Conservation (phyloP, 1,140 invertebrate genomes). For the Achatina immaculata region DNA sequence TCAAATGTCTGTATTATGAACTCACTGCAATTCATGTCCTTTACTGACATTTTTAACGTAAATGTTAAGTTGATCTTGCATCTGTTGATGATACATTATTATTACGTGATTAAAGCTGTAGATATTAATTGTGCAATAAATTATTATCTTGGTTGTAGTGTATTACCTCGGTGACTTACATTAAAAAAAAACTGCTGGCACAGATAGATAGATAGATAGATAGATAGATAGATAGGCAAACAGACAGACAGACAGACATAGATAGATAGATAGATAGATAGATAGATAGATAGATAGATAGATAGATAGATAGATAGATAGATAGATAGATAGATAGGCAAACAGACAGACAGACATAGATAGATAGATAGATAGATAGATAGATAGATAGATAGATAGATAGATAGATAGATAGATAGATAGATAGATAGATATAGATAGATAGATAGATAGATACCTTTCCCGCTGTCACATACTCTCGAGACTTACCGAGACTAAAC, state of each 20-base stretch:
- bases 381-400: background rate
- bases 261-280: background rate
- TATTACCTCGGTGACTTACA: too few species aligned
- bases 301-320: background rate
- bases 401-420: background rate
- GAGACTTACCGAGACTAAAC: too few species aligned
- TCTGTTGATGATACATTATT: too few species aligned
- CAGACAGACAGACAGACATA: background rate
- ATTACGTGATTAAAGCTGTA: too few species aligned
- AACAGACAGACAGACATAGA: background rate
- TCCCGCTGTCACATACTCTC: background rate
- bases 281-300: background rate
- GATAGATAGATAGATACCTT: background rate
- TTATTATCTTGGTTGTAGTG: too few species aligned
- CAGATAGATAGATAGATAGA: background rate
- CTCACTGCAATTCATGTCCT: too few species aligned
- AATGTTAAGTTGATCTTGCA: too few species aligned
- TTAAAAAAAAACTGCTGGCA: too few species aligned
- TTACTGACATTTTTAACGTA: too few species aligned
- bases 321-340: background rate
- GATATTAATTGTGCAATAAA: too few species aligned
- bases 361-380: background rate
- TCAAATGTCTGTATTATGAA: too few species aligned
- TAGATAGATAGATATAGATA: background rate
- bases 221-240: background rate